Evolutionary conservation across 2,113 vertebrate species (phyloP).

Genomic region (Danionella cerebrum): DNA sequence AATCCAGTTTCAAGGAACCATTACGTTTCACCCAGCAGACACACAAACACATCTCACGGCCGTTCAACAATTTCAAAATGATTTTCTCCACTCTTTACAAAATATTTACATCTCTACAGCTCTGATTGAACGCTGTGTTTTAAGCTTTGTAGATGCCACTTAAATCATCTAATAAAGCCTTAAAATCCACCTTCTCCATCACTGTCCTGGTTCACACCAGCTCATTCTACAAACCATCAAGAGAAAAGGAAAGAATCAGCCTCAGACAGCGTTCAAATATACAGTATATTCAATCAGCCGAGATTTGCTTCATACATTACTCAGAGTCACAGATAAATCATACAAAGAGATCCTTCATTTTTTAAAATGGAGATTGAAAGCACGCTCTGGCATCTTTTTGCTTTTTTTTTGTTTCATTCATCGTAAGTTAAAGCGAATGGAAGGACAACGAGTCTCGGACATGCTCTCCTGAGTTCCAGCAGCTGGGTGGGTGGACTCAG

Average conservation of each 20-base stretch:
- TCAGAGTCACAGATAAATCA: constrained; percentile 44
- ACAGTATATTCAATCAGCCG: constrained; percentile 56
- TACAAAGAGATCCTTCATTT: constrained; percentile 55
- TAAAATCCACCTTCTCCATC: no score
- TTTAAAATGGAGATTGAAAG: constrained; percentile 45
- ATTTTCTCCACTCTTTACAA: constrained; percentile 34
- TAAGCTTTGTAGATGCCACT: no score
- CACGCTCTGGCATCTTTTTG: constrained; percentile 28
- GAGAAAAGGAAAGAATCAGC: constrained; percentile 50
- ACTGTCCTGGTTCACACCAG: no score
- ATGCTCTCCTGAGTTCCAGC: constrained; percentile 39
- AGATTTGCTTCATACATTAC: constrained; percentile 24
- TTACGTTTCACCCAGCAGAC: constrained; percentile 40
- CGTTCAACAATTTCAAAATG: constrained; percentile 32
- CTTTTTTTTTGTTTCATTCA: constrained; percentile 32
- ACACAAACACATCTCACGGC: constrained; percentile 21
- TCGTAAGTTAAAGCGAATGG: constrained; percentile 32
- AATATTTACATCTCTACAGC: constrained; percentile 40
- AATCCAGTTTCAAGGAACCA: constrained; percentile 55
- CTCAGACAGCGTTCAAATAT: constrained; percentile 54
- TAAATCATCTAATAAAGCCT: no score
- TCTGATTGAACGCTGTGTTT: no score
- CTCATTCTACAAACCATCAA: constrained; percentile 58
- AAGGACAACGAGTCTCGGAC: constrained; percentile 46
- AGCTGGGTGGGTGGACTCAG: constrained; percentile 46